Evolutionary conservation across 2,797 vertebrate species (phyloP), one percentile per base, ranked within the genome.

Genomic region (Choloepus didactylus): DNA sequence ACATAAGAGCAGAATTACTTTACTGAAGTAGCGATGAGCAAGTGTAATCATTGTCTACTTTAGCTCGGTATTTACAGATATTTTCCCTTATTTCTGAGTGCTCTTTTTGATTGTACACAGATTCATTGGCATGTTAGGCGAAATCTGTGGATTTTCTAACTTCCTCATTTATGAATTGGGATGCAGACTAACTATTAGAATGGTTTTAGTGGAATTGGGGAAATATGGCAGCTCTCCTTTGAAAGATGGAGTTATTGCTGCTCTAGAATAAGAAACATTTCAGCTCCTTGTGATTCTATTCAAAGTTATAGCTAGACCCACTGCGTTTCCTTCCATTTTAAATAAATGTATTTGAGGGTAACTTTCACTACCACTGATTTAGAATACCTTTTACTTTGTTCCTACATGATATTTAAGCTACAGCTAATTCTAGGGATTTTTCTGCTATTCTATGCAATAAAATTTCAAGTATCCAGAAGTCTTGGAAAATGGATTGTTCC

Each of bases 171-270:
- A 7, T 56, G 73, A 67, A 23, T 44, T 41, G 21, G 69, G 27
- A 31, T 1, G 14, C 4, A 0, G 4, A 16, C 56, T 64, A 10
- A 23, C 10, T 23, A 0, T 54, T 64, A 49, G 56, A 35, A n/a
- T 7, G 12, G 1, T n/a, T 31, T 73, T 8, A 7, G 44, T 29
- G 25, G 44, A 38, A 70, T 15, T 9, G 72, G 56, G 67, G 49
- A 66, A 9, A 6, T 54, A 27, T 25, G n/a, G 14, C n/a, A 31
- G 29, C 54, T 6, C 21, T 49, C 21, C 3, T 5, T 25, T 4
- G 7, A 21, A 67, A 38, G 7, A n/a, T 18, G 9, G 27, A 9
- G 2, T 16, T 14, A 54, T 31, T 19, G 69, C 59, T 44, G 59
- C n/a, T 56, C 51, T 27, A 4, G 1, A 10, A 15, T 21, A 19